Evolutionary conservation across 2,888 invertebrate genomes (phyloP), one percentile per base, ranked within the genome.

Genomic region (Acronicta psi): DNA sequence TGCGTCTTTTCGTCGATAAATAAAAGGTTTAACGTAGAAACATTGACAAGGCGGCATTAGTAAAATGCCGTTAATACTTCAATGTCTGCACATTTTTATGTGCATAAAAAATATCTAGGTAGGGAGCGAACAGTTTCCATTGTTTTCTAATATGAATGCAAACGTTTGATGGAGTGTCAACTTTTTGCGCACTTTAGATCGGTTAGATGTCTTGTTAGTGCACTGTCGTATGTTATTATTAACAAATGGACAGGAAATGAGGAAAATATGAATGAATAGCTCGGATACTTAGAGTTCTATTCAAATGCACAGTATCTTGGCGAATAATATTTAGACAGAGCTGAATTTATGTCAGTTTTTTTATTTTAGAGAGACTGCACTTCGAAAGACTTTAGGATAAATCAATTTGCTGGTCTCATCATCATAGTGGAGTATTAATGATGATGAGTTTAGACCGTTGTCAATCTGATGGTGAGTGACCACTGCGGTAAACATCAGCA

Each of bases 141-240:
- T 73, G 75, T 73, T 62, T 69, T 69, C 60, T 56, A 58, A 54
- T 52, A 69, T 51, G 41, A 52, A 57, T 54, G 52, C 57, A 62
- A 46, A 55, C 25, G 55, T 59, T 52, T 49, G 29, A 49, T 57
- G 47, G 20, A 34, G 49, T 45, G 23, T 17, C 36, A 13, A 66
- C 44, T 71, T 69, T 69, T 69, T 69, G 52, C 36, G 41, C 23
- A 13, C 20, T n/a, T n/a, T n/a, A n/a, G n/a, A n/a, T n/a, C n/a
- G n/a, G 36, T 40, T 46, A 42, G 44, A 41, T 17, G 42, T 58
- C 51, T 68, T 43, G 65, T 50, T 36, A 46, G 25, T 54, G 23
- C 13, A 16, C 25, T 54, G 70, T 53, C 56, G 52, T 58, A 60
- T 62, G 69, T 68, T 60, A 68, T 60, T 18, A 68, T 60, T 18